Evolutionary conservation across 30 jellyfish, hydroid and myxozoan genomes (phyloP), one percentile per base, ranked within the genome.

Genomic region (Chironex yamaguchii): DNA sequence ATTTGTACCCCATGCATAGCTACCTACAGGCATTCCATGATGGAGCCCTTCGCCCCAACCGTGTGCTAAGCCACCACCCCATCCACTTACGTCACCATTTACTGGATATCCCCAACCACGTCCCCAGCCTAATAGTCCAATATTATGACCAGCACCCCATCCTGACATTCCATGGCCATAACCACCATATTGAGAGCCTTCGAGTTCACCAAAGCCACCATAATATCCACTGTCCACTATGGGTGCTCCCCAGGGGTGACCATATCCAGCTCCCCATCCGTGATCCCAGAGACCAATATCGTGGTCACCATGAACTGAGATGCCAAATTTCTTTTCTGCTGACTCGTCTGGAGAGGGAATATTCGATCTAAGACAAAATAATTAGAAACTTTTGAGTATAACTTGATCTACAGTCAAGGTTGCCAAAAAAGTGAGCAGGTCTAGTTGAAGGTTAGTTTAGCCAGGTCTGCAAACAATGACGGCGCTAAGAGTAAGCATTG

Each of bases 321-420:
- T 69, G 23, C 82, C 82, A 69, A 69, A 69, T 4, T 52, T 28
- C 22, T 52, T 23, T 3, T 62, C 30, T 28, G 82, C 74, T 69
- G 34, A 52, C 4, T 63, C 4, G 12, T 12, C 30, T 12, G 82
- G 71, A 22, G 62, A 2, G 12, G 82, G 82, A 29, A 69, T 69
- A 2, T 31, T 2, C 3, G 82, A 69, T 30, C 82, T 69, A 26
- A 14, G 14, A 2, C 11, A 22, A 24, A 58, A 24, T n/a, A n/a
- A n/a, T n/a, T n/a, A n/a, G n/a, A n/a, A n/a, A n/a, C n/a, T n/a
- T n/a, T n/a, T n/a, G n/a, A n/a, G n/a, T n/a, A n/a, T n/a, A n/a
- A n/a, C n/a, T n/a, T n/a, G n/a, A n/a, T n/a, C n/a, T n/a, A n/a
- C n/a, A n/a, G n/a, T n/a, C n/a, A n/a, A n/a, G n/a, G n/a, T n/a